Conservation (phyloP, 1,140 invertebrate genomes). For the Aphidius gifuensis region DNA sequence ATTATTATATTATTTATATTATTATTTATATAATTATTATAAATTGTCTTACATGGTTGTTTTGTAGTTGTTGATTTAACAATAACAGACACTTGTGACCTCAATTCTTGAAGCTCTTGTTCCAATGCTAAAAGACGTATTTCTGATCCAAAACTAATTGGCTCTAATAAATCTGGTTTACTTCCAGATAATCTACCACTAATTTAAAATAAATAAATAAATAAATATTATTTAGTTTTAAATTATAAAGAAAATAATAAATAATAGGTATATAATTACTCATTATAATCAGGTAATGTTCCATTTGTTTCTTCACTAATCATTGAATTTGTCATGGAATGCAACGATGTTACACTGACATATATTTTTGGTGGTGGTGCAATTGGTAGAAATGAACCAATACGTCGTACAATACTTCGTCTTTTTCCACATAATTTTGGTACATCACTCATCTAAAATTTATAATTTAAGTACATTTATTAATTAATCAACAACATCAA, state of each 20-base stretch:
- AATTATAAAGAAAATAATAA: constrained; percentile 12
- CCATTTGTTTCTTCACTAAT: constrained; percentile 46
- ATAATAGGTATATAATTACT: constrained; percentile 27
- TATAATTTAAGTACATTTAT: neutral
- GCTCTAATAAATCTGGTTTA: constrained; percentile 51
- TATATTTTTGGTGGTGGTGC: constrained; percentile 53
- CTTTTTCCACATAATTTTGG: constrained; percentile 49
- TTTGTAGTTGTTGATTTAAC: constrained; percentile 43
- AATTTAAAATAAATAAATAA: constrained; percentile 16
- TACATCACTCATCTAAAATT: constrained; percentile 36
- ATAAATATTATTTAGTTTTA: constrained; percentile 14
- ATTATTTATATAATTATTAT: constrained; percentile 6
- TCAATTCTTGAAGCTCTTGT: constrained; percentile 51
- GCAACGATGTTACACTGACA: constrained; percentile 52
- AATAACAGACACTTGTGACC: constrained; percentile 50
- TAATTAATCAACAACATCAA: neutral
- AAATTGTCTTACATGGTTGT: constrained; percentile 30
- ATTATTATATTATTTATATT: neutral
- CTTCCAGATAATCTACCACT: constrained; percentile 43
- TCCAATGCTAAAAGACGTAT: constrained; percentile 50
- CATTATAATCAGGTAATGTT: constrained; percentile 37
- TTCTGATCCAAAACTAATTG: constrained; percentile 54
- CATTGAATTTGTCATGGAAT: constrained; percentile 55
- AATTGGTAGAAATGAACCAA: constrained; percentile 50
- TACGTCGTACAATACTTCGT: constrained; percentile 49